Base-by-base conservation (phyloP, 1,140 invertebrate genomes). In the Pseudoatta argentina region DNA sequence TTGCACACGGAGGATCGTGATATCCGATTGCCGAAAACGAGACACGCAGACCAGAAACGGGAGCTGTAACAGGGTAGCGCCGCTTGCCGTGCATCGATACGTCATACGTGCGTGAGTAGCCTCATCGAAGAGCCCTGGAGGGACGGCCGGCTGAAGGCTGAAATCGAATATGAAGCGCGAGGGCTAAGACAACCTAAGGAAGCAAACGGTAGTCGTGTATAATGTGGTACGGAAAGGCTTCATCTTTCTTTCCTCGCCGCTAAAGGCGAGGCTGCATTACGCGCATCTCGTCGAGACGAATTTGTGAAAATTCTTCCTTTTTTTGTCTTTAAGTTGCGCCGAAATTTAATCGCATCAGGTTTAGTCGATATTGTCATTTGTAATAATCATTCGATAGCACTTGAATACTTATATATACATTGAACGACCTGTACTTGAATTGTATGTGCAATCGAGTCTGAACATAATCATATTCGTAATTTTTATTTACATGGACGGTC, bases 101-200 rank as follows among this genome's bases (percentile, higher is more conserved):
- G 69, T 67, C 63, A 64, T 88, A 91, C 92, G 90, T 92, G 89
- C 89, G 83, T 83, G 90, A 89, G 88, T 88, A 85, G 89, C 77
- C 73, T 24, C 69, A 85, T 86, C 75, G 88, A 76, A 85, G 63
- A 64, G 75, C 44, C 66, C 48, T 3, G 71, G 57, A 53, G 57
- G 21, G 82, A 71, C 59, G 88, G 51, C 51, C 76, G 67, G 75
- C 57, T 91, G 86, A 92, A 92, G 53, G 57, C 48, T 93, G 93
- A 93, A 93, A 93, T 92, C 91, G 93, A 93, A 93, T 93, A 93
- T 91, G 93, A 92, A 88, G 24, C 78, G 78, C 87, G 76, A 89
- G 91, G 87, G 91, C 88, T 93, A 88, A 92, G 90, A 89, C 82
- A 85, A 63, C 71, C 61, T 79, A 86, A 88, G 83, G 73, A 90